Conservation (phyloP, 2,888 invertebrate genomes). For the Dyspetes luteomarginatus region DNA sequence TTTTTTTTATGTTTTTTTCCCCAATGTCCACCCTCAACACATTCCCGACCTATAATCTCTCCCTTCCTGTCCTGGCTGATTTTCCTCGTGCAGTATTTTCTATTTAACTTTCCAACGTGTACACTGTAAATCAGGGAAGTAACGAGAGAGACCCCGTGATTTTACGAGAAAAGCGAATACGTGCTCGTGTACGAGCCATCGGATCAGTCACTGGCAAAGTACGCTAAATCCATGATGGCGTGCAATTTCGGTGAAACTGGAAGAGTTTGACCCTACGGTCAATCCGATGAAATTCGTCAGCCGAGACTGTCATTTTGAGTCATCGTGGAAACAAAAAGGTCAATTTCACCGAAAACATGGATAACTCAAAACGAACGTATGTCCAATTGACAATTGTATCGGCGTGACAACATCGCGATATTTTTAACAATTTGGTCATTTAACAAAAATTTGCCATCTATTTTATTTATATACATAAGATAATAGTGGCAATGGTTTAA, state of each 20-base stretch:
- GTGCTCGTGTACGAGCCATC: not conserved
- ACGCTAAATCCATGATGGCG: too few relatives aligned
- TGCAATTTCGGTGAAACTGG: not conserved
- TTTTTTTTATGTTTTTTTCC: not conserved
- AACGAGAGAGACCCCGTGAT: constrained; percentile 10
- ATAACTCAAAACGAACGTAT: too few relatives aligned
- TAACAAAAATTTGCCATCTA: too few relatives aligned
- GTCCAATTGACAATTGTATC: too few relatives aligned
- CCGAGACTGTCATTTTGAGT: too few relatives aligned
- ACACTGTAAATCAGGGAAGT: constrained; percentile 24
- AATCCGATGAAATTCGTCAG: too few relatives aligned
- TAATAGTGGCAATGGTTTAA: too few relatives aligned
- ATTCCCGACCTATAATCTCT: not conserved
- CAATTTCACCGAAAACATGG: not conserved
- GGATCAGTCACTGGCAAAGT: too few relatives aligned
- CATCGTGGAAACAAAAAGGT: too few relatives aligned
- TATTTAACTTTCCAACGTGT: not conserved
- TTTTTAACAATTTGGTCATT: too few relatives aligned
- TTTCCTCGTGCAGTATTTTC: not conserved
- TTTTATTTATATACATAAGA: too few relatives aligned
- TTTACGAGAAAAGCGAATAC: constrained; percentile 3
- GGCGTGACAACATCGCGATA: too few relatives aligned
- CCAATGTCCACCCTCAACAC: not conserved
- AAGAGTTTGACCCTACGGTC: not conserved
- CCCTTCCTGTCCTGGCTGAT: not conserved